Percentiles rank a stretch among this genome's conserved stretches.
Evolutionary conservation across 2,888 invertebrate species (phyloP).

Genomic region (Steinernema carpocapsae): DNA sequence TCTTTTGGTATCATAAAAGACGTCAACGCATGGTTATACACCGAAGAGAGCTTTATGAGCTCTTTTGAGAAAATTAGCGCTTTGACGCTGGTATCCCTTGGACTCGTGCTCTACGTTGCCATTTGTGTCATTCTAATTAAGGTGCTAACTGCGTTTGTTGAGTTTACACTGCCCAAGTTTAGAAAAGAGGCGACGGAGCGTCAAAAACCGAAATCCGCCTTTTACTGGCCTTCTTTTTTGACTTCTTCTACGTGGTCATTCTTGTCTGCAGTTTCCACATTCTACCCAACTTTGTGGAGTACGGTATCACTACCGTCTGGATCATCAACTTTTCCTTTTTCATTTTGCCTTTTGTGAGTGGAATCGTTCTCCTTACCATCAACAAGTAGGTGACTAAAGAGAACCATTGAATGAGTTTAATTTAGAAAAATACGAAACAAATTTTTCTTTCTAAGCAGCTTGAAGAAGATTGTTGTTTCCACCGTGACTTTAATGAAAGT

Average conservation of each 20-base stretch:
- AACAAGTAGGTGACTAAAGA: background rate
- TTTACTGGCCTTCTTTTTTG: background rate
- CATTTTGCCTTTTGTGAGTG: background rate
- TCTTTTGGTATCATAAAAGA: background rate
- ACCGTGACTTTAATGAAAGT: background rate
- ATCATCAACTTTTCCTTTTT: background rate
- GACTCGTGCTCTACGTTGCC: background rate
- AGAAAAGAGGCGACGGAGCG: background rate
- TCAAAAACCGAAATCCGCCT: slow-evolving; percentile 7
- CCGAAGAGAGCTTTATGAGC: background rate
- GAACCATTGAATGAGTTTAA: background rate
- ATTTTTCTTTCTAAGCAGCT: background rate
- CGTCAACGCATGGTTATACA: background rate
- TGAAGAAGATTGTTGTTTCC: too few species aligned
- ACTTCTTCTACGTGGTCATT: background rate
- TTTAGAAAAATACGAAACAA: background rate
- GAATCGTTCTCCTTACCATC: background rate
- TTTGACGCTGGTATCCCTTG: background rate
- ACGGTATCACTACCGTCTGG: background rate
- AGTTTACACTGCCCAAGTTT: background rate
- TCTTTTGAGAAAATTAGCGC: background rate
- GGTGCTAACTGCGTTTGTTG: background rate
- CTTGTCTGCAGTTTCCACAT: slow-evolving; percentile 2
- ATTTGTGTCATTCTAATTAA: background rate
- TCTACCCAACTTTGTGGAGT: background rate